Base-by-base conservation (phyloP, 2,797 vertebrate species). In the Onychomys leucogaster region DNA sequence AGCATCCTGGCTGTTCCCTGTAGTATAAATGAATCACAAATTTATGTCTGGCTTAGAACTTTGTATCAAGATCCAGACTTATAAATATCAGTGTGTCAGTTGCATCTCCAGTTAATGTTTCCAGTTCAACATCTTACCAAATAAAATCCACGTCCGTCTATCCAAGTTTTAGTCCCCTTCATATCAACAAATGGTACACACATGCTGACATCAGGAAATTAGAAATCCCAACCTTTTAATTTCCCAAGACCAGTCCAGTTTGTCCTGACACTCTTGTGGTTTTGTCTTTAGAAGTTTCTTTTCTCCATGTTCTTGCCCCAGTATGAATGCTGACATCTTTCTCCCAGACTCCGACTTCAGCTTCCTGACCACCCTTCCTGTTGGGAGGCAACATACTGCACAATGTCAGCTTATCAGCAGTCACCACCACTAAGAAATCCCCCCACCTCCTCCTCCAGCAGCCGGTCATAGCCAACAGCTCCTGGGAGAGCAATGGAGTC, bases 1-100 rank as follows among this genome's bases (percentile, higher is more conserved):
- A 52, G 78, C 80, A 84, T 59, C 84, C 52, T 90, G 85, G 2
- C 49, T 89, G 3, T 71, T 37, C 37, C 29, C 14, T 65, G 59
- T 29, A 73, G 80, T 91, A n/a, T 59, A 84, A 11, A 25, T 73
- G 71, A 92, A 43, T 87, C 94, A 84, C 32, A 87, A 0, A 21
- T 89, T 85, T 95, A 65, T 75, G 25, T 65, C 71, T 96, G 59
- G 82, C 82, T 67, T 85, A 89, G 77, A 77, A 29, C 84, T 96
- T 76, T 69, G 13, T 63, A 23, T 55, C 80, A 86, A 19, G 52
- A 59, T 81, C 43, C 27, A 90, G 82, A 85, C 78, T 65, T 73
- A 77, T 37, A 87, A 83, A 84, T 55, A 67, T 11, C 21, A 81
- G 0, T 83, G n/a, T 34, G 78, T 88, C 11, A n/a, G 75, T 59